Base-by-base conservation (phyloP, 2,888 invertebrate genomes). In the Noctua comes region DNA sequence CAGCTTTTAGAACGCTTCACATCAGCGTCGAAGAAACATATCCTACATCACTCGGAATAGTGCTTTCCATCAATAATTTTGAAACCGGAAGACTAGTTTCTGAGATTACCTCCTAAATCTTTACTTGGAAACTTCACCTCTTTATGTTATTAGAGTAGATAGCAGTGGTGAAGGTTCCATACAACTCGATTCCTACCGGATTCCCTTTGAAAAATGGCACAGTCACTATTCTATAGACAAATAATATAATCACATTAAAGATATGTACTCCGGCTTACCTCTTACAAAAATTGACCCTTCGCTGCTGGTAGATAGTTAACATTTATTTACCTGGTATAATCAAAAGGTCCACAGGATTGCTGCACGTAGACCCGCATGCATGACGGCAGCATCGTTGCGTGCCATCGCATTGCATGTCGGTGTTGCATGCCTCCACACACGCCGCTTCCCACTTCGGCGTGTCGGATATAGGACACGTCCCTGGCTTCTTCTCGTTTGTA, bases 331-430 rank as follows among this genome's bases (percentile, higher is more conserved):
- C 97, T 95, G 97, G 91, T 92, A 97, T 90, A 87, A 96, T 95
- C 86, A 97, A 91, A 79, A 98, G 93, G 77, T 97, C 97, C 11
- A 96, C 89, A 0, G 98, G 97, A 51, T 97, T 97, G 90, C 97
- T 97, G 92, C 98, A 98, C 40, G 98, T 97, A 36, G 97, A 96
- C 1, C 98, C 98, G 88, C 98, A 98, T 43, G 96, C 95, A 83
- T 97, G 97, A 59, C 96, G 96, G 89, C 98, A 98, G 92, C 98
- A 98, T 85, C 98, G 97, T 80, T 97, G 97, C 2, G 97, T 97
- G 83, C 97, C 98, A 18, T 97, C 97, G 91, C 98, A 98, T 88
- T 98, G 97, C 0, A 97, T 97, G 90, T 98, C 98, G n/a, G 95
- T 92, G 81, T 95, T 93, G 90, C 98, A 98, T 4, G 97, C 97